A percentile compares a stretch with the other conserved stretches of the same genome.
phyloP scores from a whole-genome alignment of 2,888 invertebrate species.

The Drosophila subquinaria region DNA sequence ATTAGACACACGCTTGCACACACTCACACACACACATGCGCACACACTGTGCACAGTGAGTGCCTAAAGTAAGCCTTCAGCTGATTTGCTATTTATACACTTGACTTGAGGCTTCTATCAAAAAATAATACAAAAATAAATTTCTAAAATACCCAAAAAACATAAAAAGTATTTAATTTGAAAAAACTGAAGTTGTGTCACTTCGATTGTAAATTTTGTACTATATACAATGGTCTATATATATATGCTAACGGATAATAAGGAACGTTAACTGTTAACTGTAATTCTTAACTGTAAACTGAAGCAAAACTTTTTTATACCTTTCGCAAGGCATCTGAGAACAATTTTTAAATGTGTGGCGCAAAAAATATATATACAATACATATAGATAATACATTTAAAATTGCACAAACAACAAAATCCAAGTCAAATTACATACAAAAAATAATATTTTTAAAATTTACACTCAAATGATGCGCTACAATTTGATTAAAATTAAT shows the following conservation, averaged over 20 bases:
- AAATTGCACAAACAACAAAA: conserved; percentile 61
- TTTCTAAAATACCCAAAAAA: conserved; percentile 3
- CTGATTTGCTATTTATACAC: conserved; percentile 74
- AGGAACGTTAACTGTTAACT: conserved; percentile 47
- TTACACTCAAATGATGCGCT: conserved; percentile 55
- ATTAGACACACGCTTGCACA: conserved; percentile 49
- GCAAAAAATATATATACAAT: conserved; percentile 21
- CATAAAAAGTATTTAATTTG: conserved; percentile 8
- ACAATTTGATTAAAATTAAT: conserved; percentile 39
- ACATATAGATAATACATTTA: conserved; percentile 15
- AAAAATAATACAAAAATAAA: conserved; percentile 10
- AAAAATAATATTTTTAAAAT: conserved; percentile 69
- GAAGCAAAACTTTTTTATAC: conserved; percentile 72
- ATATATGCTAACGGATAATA: conserved; percentile 31
- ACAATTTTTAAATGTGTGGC: conserved; percentile 49
- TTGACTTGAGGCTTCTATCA: conserved; percentile 40
- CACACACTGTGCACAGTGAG: conserved; percentile 49
- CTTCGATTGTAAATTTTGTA: conserved; percentile 80
- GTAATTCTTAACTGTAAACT: conserved; percentile 67
- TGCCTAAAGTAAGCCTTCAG: conserved; percentile 72
- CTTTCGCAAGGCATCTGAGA: conserved; percentile 66
- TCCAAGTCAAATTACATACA: conserved; percentile 68
- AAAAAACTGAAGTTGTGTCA: conserved; percentile 43
- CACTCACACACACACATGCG: conserved; percentile 26
- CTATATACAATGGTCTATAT: conserved; percentile 71